Percentiles rank a stretch among this genome's conserved stretches.
These are phyloP conservation scores for Battus philenor DNA, from an alignment of 1,140 invertebrate species.

Conservation along the genomic window DNA sequence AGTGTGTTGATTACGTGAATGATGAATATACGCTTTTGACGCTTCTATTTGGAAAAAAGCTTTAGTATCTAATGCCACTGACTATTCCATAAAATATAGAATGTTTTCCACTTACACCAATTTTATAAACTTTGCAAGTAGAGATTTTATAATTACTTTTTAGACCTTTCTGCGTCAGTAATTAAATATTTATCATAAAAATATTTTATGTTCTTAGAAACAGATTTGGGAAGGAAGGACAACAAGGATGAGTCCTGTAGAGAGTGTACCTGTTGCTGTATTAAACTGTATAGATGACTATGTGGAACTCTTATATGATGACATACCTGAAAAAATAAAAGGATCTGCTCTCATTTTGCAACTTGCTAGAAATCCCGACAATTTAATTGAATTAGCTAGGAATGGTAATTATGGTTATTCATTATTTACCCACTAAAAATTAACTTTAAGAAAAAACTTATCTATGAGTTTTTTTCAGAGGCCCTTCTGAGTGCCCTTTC, in stretches of 20 bases:
- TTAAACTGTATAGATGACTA: constrained; percentile 94
- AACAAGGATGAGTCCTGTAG: constrained; percentile 64
- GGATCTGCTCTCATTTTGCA: constrained; percentile 94
- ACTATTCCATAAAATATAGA: no score
- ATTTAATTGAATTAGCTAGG: constrained; percentile 93
- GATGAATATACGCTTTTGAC: no score
- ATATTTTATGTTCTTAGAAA: no score
- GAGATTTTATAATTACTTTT: no score
- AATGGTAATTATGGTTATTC: constrained; percentile 81
- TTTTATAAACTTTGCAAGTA: no score
- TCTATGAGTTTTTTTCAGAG: constrained; percentile 79
- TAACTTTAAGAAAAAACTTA: not conserved
- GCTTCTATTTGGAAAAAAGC: no score
- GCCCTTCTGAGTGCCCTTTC: constrained; percentile 96
- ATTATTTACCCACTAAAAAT: not conserved
- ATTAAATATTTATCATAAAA: no score
- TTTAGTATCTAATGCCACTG: no score
- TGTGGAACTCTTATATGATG: constrained; percentile 97
- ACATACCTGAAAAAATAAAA: constrained; percentile 93
- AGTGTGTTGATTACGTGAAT: no score
- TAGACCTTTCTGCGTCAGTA: no score
- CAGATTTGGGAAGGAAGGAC: no score
- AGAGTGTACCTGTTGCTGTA: constrained; percentile 75
- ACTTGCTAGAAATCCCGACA: constrained; percentile 93
- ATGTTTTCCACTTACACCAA: no score